These are phyloP conservation scores for Tachysurus fulvidraco DNA, from an alignment of 2,113 vertebrate genomes.

Conservation along the genomic window DNA sequence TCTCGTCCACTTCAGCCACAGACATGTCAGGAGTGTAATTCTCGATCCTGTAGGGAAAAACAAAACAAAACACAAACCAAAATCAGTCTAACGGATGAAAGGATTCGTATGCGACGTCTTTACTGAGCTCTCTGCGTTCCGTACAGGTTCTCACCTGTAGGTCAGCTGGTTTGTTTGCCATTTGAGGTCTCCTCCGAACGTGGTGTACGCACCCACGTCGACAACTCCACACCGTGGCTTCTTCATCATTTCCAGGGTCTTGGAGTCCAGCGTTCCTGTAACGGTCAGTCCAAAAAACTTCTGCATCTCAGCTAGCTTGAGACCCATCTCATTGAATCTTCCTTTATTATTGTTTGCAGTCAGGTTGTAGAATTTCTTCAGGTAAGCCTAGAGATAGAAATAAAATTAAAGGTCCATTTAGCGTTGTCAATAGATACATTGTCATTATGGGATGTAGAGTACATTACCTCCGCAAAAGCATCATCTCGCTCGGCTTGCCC, in stretches of 20 bases:
- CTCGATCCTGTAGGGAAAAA: constrained; percentile 72
- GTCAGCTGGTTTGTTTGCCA: constrained; percentile 78
- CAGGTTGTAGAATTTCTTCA: constrained; percentile 55
- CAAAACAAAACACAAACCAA: not conserved
- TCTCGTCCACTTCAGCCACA: constrained; percentile 64
- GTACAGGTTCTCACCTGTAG: constrained; percentile 73
- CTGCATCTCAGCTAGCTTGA: constrained; percentile 79
- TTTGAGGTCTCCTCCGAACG: constrained; percentile 66
- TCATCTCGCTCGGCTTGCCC: not conserved
- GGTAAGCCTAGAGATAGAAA: constrained; percentile 50
- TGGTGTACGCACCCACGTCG: constrained; percentile 65
- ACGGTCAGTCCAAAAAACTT: constrained; percentile 74
- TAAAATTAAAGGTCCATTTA: not conserved
- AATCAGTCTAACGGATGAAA: not conserved
- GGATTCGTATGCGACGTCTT: not conserved
- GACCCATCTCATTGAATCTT: not conserved
- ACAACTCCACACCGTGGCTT: constrained; percentile 77
- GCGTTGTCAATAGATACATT: not conserved
- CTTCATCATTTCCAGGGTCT: constrained; percentile 70
- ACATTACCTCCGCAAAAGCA: constrained; percentile 30
- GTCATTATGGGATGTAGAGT: not conserved
- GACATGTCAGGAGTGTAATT: constrained; percentile 76
- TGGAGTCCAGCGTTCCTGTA: constrained; percentile 70
- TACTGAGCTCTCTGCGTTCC: not conserved
- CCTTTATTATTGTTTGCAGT: not conserved